phyloP scores from a whole-genome alignment of 2,888 invertebrate species.

The Orchesella flavescens region DNA sequence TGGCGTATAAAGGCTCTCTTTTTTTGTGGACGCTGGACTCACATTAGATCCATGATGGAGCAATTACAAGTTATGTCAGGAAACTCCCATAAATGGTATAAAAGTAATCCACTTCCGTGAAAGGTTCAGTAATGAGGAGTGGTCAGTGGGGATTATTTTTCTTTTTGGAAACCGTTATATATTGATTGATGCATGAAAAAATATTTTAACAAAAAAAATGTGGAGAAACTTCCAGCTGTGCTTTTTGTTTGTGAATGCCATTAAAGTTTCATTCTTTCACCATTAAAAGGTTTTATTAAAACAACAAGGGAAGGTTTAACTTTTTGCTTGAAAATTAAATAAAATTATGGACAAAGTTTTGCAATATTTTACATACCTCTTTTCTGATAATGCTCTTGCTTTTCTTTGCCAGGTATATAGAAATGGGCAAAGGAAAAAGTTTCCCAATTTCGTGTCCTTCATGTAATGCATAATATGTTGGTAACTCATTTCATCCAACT shows the following conservation, averaged over 20 bases:
- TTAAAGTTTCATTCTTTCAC: not conserved
- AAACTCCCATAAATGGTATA: slow-evolving; percentile 24
- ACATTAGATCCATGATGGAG: slow-evolving; percentile 33
- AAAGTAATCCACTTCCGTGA: slow-evolving; percentile 15
- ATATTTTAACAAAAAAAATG: too few species aligned
- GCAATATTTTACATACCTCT: slow-evolving; percentile 66
- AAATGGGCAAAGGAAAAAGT: slow-evolving; percentile 2
- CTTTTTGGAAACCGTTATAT: too few species aligned
- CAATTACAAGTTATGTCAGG: slow-evolving; percentile 47
- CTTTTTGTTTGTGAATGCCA: not conserved
- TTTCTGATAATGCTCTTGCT: slow-evolving; percentile 47
- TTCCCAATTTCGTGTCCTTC: slow-evolving; percentile 39
- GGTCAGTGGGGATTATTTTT: too few species aligned
- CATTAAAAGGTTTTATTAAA: too few species aligned
- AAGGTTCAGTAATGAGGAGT: slow-evolving; percentile 17
- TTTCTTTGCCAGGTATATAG: slow-evolving; percentile 3
- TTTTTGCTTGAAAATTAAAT: slow-evolving; percentile 63
- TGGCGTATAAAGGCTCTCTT: too few species aligned
- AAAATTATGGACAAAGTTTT: slow-evolving; percentile 69
- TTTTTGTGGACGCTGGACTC: too few species aligned
- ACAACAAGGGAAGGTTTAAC: not conserved
- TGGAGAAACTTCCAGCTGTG: too few species aligned
- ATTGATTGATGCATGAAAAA: too few species aligned
- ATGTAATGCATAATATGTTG: too few species aligned
- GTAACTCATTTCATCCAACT: too few species aligned